Evolutionary conservation across 2,797 vertebrate species (phyloP), one percentile per base, ranked within the genome.

Genomic region (Enteromius anoplus): DNA sequence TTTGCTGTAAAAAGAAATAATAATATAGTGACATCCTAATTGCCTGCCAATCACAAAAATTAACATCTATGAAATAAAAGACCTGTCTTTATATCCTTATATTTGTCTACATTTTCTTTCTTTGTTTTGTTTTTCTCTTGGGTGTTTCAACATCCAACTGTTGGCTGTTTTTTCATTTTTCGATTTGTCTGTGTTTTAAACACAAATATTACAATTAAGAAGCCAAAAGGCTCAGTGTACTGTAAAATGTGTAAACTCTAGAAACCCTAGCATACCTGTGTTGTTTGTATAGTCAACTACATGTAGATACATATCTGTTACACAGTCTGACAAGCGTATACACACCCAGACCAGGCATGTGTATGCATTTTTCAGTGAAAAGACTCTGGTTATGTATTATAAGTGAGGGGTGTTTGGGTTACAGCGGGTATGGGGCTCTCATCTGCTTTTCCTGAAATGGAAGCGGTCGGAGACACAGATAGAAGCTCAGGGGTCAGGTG

Each of bases 361-460:
- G 23, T 70, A 51, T 65, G 45, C 72, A 78, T 77, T 83, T 83
- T 65, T 82, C 47, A 82, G 69, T 60, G 79, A 77, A 70, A 70
- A 66, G 58, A 49, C 68, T 64, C 80, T 64, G 64, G 73, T 88
- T 58, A 84, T 87, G 58, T 84, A 85, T 86, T 72, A 82, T 88
- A 82, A 58, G 79, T 84, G 73, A 86, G 83, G 78, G 83, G 72
- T 84, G 75, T 72, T 81, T 79, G 80, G 72, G 83, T 90, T 86
- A 89, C 85, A 81, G 19, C 70, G 53, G 70, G 55, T 49, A 83
- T 83, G 83, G 76, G 75, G 81, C 84, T 80, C 68, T 84, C 85
- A 82, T 80, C 80, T 90, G 80, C 78, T 87, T 69, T 75, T 55
- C 64, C 84, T 87, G 75, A 86, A 82, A 86, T 81, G 60, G 68